Percentiles rank a stretch among this genome's conserved stretches.
phyloP scores from a whole-genome alignment of 1,140 invertebrate species.

The Trissolcus basalis region DNA sequence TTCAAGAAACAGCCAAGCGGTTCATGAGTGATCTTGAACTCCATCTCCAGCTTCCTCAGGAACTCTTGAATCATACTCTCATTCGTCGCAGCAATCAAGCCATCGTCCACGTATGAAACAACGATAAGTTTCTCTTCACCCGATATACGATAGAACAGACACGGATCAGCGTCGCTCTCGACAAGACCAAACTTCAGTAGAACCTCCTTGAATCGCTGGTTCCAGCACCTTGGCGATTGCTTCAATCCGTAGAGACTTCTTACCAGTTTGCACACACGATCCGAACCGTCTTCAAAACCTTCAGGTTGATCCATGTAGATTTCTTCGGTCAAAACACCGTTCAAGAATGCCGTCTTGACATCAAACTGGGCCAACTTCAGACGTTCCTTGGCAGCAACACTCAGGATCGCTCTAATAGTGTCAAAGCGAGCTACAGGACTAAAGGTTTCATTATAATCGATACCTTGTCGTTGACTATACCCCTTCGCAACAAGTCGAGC shows the following conservation, averaged over 20 bases:
- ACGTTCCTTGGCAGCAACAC: constrained; percentile 18
- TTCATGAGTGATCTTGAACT: constrained; percentile 25
- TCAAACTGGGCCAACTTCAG: constrained; percentile 64
- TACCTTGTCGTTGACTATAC: constrained; percentile 9
- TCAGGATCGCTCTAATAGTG: constrained; percentile 13
- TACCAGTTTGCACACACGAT: constrained; percentile 44
- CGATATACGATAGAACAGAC: constrained; percentile 9
- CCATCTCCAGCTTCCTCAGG: neutral
- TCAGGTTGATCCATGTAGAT: constrained; percentile 69
- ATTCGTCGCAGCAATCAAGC: constrained; percentile 22
- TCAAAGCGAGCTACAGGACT: constrained; percentile 33
- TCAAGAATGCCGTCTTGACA: constrained; percentile 69
- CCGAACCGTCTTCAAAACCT: constrained; percentile 33
- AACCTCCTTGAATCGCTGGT: constrained; percentile 1
- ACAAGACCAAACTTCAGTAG: constrained; percentile 7
- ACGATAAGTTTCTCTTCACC: constrained; percentile 2
- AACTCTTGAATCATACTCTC: neutral
- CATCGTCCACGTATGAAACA: constrained; percentile 25
- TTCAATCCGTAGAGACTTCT: constrained; percentile 70
- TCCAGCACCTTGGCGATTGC: constrained; percentile 62
- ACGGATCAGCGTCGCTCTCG: constrained; percentile 1
- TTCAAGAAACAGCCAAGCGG: constrained; percentile 28
- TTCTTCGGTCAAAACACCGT: constrained; percentile 65
- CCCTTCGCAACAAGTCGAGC: constrained; percentile 18
- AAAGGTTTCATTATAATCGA: constrained; percentile 29